phyloP scores from a whole-genome alignment of 2,113 vertebrate species.

The Apteryx mantelli region DNA sequence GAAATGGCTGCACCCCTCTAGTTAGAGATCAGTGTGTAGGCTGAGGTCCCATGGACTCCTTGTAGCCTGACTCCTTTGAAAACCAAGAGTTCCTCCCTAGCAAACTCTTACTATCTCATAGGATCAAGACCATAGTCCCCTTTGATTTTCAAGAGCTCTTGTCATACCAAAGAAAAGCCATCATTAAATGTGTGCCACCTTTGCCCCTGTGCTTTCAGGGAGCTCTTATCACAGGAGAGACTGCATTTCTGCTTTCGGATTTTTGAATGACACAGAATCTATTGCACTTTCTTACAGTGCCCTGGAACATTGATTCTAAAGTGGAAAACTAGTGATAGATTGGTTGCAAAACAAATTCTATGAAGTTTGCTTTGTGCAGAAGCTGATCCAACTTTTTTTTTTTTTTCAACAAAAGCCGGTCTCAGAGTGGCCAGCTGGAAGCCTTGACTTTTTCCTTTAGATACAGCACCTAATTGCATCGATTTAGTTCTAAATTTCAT shows the following conservation, averaged over 20 bases:
- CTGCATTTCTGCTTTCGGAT: not conserved
- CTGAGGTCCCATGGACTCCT: not conserved
- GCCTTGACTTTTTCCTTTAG: not conserved
- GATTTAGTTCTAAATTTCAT: not conserved
- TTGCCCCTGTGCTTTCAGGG: not conserved
- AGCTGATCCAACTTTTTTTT: not conserved
- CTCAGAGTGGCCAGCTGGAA: not conserved
- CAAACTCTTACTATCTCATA: not conserved
- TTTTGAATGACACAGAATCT: not conserved
- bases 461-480: not conserved
- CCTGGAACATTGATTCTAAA: not conserved
- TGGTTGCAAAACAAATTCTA: conserved; percentile 8
- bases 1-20: not conserved
- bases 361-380: not conserved
- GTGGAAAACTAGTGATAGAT: not conserved
- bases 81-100: not conserved
- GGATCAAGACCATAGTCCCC: conserved; percentile 1
- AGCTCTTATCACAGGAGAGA: not conserved
- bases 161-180: conserved; percentile 28
- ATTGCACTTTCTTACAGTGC: not conserved
- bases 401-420: not conserved
- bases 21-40: not conserved
- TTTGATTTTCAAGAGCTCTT: conserved; percentile 57
- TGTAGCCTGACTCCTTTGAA: not conserved
- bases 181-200: conserved; percentile 9